Percentiles rank a stretch among this genome's conserved stretches.
Conservation (phyloP, 2,888 invertebrate genomes). For the Caenorhabditis becei region DNA sequence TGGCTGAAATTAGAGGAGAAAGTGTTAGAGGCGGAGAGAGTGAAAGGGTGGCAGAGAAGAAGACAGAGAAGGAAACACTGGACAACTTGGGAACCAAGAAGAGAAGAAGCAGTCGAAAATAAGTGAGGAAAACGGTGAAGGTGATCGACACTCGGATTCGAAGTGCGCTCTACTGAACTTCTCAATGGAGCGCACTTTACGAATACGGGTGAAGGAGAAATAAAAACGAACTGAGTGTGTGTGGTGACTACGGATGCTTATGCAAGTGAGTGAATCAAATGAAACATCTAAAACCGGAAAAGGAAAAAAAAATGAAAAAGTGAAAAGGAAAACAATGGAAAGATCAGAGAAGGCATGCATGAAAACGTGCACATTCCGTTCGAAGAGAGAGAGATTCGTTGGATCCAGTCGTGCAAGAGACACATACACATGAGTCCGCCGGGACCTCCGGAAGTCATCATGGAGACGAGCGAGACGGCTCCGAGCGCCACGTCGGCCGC, state of each 20-base stretch:
- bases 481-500: slow-evolving; percentile 66
- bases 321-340: slow-evolving; percentile 12
- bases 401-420: slow-evolving; percentile 6
- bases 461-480: slow-evolving; percentile 70
- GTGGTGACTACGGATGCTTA: neutral
- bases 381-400: neutral
- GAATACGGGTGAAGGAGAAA: neutral
- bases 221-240: slow-evolving; percentile 1
- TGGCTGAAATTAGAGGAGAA: slow-evolving; percentile 50
- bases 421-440: slow-evolving; percentile 51
- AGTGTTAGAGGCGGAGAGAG: slow-evolving; percentile 48
- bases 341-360: slow-evolving; percentile 6
- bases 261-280: neutral
- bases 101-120: slow-evolving; percentile 20
- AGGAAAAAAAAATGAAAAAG: slow-evolving; percentile 4
- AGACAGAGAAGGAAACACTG: slow-evolving; percentile 23
- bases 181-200: no score
- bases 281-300: slow-evolving; percentile 1
- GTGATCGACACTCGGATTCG: no score
- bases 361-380: slow-evolving; percentile 1
- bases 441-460: slow-evolving; percentile 58
- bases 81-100: no score
- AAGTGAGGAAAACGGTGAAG: slow-evolving; percentile 7
- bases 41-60: slow-evolving; percentile 16
- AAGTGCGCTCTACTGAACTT: no score